Evolutionary conservation across 2,888 invertebrate species (phyloP), one percentile per base, ranked within the genome.

Genomic region (Rhorus exstirpatorius): DNA sequence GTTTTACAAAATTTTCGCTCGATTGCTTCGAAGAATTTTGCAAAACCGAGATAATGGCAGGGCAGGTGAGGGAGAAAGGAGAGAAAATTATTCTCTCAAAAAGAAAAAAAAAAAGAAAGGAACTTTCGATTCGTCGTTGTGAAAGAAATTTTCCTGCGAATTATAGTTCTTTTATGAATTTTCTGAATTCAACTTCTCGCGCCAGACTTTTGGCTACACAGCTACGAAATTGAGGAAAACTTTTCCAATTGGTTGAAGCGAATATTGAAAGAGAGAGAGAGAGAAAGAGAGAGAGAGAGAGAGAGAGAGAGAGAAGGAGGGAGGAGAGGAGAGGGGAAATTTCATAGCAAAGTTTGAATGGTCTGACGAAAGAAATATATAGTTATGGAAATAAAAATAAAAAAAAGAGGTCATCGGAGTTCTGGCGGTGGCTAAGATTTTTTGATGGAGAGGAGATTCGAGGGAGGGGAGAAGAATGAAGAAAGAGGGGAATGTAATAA

Each of bases 211-310:
- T 31, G 6, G 31, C 31, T 31, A 6, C 31, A 46, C 44, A 60
- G 65, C 60, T 79, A 72, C 74, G 74, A 74, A 76, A 80, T 79
- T 77, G 65, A 58, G 60, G 67, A 84, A 82, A 84, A 83, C 76
- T 83, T 84, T 83, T 81, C 67, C 77, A 75, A 82, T 82, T 82
- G 75, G 70, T 46, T 24, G 53, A 63, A 78, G 82, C 81, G 80
- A 75, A 84, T 84, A 85, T 85, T 85, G 83, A 78, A 72, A 83
- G 72, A 83, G 75, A 72, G 55, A 77, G 70, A 12, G 79, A 76
- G 60, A 70, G 21, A 77, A 68, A 41, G 63, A 70, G 83, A 82
- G 82, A 81, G 79, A 77, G 83, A 80, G 81, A 80, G 71, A 79
- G 79, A 60, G 79, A 78, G 68, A 79, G 71, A 79, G 38, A 79